Evolutionary conservation across 2,113 vertebrate genomes (phyloP).

Genomic region (Channa maculata): DNA sequence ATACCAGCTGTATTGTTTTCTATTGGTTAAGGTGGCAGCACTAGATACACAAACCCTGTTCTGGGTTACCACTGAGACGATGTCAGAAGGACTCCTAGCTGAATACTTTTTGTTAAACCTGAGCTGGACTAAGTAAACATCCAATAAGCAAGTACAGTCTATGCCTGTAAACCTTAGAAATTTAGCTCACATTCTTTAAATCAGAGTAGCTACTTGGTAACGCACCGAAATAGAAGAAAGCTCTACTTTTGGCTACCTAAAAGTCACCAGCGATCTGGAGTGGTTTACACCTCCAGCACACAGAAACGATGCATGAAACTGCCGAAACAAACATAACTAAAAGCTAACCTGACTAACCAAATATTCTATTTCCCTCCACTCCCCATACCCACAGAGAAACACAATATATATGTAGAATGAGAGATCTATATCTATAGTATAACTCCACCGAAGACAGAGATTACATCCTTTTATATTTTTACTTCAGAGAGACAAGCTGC

Average conservation of each 20-base stretch:
- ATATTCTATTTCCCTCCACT: slow-evolving; percentile 68
- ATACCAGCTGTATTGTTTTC: slow-evolving; percentile 28
- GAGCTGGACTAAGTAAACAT: slow-evolving; percentile 30
- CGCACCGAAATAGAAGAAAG: slow-evolving; percentile 16
- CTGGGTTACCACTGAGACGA: slow-evolving; percentile 44
- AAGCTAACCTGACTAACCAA: slow-evolving; percentile 81
- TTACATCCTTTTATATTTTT: slow-evolving; percentile 84
- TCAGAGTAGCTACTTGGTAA: slow-evolving; percentile 23
- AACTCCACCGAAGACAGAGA: slow-evolving; percentile 73
- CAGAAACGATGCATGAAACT: slow-evolving; percentile 78
- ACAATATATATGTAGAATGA: slow-evolving; percentile 76
- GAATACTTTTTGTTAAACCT: slow-evolving; percentile 26
- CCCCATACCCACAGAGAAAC: slow-evolving; percentile 70
- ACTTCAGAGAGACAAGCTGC: slow-evolving; percentile 80
- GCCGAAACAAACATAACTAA: slow-evolving; percentile 62
- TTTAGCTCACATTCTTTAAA: slow-evolving; percentile 16
- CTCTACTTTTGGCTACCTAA: slow-evolving; percentile 54
- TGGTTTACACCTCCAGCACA: slow-evolving; percentile 47
- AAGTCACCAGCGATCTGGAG: slow-evolving; percentile 65
- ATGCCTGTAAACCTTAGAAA: slow-evolving; percentile 15
- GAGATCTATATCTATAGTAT: slow-evolving; percentile 78
- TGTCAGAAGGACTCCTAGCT: slow-evolving; percentile 42
- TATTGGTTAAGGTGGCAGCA: slow-evolving; percentile 9
- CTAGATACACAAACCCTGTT: slow-evolving; percentile 19
- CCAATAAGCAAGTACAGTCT: slow-evolving; percentile 26